A percentile compares a stretch with the other conserved stretches of the same genome.
Conservation (phyloP, 2,113 vertebrate species). For the Catharus fuscescens region DNA sequence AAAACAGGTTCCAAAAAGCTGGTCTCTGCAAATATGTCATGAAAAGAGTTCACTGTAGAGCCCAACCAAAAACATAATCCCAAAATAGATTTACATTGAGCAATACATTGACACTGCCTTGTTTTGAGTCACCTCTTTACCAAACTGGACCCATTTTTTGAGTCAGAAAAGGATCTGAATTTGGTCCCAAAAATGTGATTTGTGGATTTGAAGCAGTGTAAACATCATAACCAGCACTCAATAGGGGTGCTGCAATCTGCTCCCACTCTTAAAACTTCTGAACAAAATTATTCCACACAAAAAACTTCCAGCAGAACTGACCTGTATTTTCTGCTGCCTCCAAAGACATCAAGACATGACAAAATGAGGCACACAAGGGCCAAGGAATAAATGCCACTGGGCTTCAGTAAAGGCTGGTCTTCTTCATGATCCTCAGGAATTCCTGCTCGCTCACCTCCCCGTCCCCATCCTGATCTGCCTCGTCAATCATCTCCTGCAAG, state of each 20-base stretch:
- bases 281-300: neutral
- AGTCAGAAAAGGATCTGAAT: neutral
- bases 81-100: neutral
- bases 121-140: neutral
- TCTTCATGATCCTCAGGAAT: conserved; percentile 96
- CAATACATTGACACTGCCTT: neutral
- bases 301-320: neutral
- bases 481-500: conserved; percentile 92
- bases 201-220: neutral
- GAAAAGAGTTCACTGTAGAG: neutral
- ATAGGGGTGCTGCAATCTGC: neutral
- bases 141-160: neutral
- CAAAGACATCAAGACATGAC: neutral
- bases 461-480: conserved; percentile 91
- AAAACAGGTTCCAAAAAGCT: neutral
- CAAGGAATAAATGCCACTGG: neutral
- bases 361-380: neutral
- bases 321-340: neutral
- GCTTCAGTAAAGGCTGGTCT: conserved; percentile 89
- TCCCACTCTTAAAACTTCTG: neutral
- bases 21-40: neutral
- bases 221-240: neutral
- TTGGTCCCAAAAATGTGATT: neutral
- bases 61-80: neutral
- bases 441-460: conserved; percentile 93